Evolutionary conservation across 2,797 vertebrate genomes (phyloP).

Genomic region (Leptatherina wallacei): DNA sequence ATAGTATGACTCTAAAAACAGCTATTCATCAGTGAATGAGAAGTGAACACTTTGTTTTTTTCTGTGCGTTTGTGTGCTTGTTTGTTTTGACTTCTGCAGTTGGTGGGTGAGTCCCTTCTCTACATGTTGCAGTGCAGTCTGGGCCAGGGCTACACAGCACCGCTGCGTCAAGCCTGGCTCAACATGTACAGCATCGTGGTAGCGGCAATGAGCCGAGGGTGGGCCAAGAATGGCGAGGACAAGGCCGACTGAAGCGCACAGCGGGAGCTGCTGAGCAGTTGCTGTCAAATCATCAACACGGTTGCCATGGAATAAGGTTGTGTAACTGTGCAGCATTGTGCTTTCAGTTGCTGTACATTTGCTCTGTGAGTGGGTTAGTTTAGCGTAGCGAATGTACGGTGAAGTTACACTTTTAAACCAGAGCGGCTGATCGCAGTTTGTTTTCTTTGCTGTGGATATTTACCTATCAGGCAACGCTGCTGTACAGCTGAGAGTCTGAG

Average conservation of each 20-base stretch:
- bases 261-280: conserved; percentile 55
- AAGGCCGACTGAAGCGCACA: conserved; percentile 80
- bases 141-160: conserved; percentile 88
- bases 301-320: conserved; percentile 76
- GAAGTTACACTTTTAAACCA: conserved; percentile 61
- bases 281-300: conserved; percentile 66
- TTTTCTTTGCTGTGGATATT: conserved; percentile 72
- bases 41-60: background rate
- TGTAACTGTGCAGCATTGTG: conserved; percentile 69
- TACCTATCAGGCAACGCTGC: conserved; percentile 56
- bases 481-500: conserved; percentile 56
- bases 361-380: conserved; percentile 64
- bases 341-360: conserved; percentile 74
- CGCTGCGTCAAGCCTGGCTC: conserved; percentile 90
- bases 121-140: conserved; percentile 94
- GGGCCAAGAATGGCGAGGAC: conserved; percentile 85
- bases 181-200: conserved; percentile 91
- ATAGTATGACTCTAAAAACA: conserved; percentile 23
- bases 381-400: conserved; percentile 62
- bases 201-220: conserved; percentile 90
- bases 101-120: conserved; percentile 92
- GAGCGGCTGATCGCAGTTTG: conserved; percentile 53
- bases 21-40: conserved; percentile 22
- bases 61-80: conserved; percentile 26
- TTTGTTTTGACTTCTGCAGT: conserved; percentile 73